Base-by-base conservation (phyloP, 2,797 vertebrate genomes). In the Amniataba percoides region DNA sequence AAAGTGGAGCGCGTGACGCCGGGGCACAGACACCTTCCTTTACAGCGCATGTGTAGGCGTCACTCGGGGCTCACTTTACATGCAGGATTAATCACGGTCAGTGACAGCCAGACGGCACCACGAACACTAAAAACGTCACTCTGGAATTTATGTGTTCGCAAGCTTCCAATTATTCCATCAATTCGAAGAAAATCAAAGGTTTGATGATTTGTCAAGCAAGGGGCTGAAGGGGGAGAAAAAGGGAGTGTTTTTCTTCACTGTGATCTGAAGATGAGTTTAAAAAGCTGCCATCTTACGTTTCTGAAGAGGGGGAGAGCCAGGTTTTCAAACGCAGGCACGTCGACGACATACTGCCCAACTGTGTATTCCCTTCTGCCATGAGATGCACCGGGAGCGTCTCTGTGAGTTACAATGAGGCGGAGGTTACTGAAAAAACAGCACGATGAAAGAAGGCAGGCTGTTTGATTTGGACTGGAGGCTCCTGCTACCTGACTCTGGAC, bases 261-360 rank as follows among this genome's bases (percentile, higher is more conserved):
- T 85, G 91, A 90, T 91, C 85, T 83, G 71, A 79, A 27, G 71
- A 64, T 34, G 61, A 69, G 67, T 82, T 82, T 53, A 25, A 74
- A 74, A 45, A 52, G 31, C n/a, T n/a, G 59, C 19, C 15, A 59
- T 73, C 96, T 96, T 91, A 98, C 98, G 15, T 95, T 93, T 94
- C 83, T 95, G 88, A 99, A 94, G 84, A 97, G 90, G 0, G 98
- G 97, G 59, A 99, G 96, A 19, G 91, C 95, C 85, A 98, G 80
- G 62, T 93, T 95, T 94, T 99, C 98, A 87, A 99, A 99, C 0
- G 98, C 97, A 51, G 88, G 70, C 75, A 98, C 77, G 73, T 99
- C 96, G 6, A 99, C 98, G 74, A 95, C 92, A 16, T 99, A 99
- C 70, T 97, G 97, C 1, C 98, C 98, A 0, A 99, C 98, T 0